Conservation (phyloP, 2,888 invertebrate genomes). For the Thymelicus lineola region DNA sequence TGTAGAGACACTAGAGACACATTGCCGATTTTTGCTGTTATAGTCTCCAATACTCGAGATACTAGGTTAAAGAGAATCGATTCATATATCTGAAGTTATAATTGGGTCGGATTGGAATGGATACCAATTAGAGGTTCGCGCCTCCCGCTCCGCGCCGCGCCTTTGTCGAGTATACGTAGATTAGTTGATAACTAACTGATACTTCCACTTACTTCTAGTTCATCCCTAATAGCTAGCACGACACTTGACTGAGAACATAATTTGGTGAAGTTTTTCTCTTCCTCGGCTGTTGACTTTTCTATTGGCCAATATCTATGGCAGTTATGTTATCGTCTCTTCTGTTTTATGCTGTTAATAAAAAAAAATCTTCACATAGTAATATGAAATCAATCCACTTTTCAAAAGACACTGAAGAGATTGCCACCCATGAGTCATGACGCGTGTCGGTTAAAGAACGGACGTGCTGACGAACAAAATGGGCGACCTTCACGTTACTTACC, state of each 20-base stretch:
- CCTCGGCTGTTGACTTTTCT: no score
- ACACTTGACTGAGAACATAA: no score
- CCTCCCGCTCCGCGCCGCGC: conserved; percentile 52
- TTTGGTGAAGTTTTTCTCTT: no score
- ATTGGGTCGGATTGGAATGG: conserved; percentile 73
- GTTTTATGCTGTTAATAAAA: no score
- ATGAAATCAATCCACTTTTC: conserved; percentile 2
- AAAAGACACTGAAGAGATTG: conserved; percentile 17
- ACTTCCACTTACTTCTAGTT: conserved; percentile 66
- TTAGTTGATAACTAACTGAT: conserved; percentile 75
- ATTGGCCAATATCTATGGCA: no score
- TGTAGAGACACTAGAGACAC: no score
- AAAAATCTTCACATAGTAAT: no score
- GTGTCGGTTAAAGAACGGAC: conserved; percentile 71
- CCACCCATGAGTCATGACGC: conserved; percentile 54
- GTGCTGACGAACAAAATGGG: conserved; percentile 52
- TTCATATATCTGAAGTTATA: conserved; percentile 66
- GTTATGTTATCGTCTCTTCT: no score
- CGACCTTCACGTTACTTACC: conserved; percentile 58
- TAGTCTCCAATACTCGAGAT: not conserved
- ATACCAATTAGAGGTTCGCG: conserved; percentile 64
- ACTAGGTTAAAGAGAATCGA: not conserved
- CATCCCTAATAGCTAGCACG: conserved; percentile 46
- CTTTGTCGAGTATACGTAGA: conserved; percentile 61
- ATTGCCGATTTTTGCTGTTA: not conserved